Base-by-base conservation (phyloP, 1,140 invertebrate genomes). In the Papilio glaucus region DNA sequence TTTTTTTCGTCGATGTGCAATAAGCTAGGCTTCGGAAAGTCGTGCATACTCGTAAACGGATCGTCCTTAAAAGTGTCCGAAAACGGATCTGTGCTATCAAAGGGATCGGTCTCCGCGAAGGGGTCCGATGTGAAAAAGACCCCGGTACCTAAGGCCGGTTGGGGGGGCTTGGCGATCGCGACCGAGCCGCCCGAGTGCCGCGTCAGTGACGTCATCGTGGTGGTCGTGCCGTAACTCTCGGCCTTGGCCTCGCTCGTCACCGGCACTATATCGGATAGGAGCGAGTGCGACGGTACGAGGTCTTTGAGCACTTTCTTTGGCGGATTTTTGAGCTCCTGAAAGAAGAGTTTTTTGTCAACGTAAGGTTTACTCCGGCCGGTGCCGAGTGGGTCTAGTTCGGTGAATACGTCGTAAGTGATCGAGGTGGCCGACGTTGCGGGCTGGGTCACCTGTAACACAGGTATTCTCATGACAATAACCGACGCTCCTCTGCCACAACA, bases 261-360 rank as follows among this genome's bases (percentile, higher is more conserved):
- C 72, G 86, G 83, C 77, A 90, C 75, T 78, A 90, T 83, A 70
- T 88, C 91, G 77, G 80, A 78, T 74, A 93, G 78, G 67, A 91
- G 81, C 73, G 80, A 71, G 71, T 87, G 81, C 79, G 90, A 75
- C 81, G 86, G 89, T 71, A 96, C 96, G 81, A 98, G 93, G 89
- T 98, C 97, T 94, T 98, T 98, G 57, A 98, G 94, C 18, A 97
- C 95, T 93, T 98, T 98, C 94, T 98, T 98, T 68, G 97, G 97
- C 75, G 97, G 97, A 93, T 98, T 98, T 94, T 98, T 98, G 75
- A 98, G 94, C 84, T 98, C 97, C 94, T 98, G 97, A 94, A 98
- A 98, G 93, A 98, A 98, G 89, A 98, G 97, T 94, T 98, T 98
- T 93, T 98, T 98, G 94, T 98, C 97, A 81, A 98, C 95, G 93